Evolutionary conservation across 2,797 vertebrate species (phyloP), one percentile per base, ranked within the genome.

Genomic region (Enteromius paludinosus): DNA sequence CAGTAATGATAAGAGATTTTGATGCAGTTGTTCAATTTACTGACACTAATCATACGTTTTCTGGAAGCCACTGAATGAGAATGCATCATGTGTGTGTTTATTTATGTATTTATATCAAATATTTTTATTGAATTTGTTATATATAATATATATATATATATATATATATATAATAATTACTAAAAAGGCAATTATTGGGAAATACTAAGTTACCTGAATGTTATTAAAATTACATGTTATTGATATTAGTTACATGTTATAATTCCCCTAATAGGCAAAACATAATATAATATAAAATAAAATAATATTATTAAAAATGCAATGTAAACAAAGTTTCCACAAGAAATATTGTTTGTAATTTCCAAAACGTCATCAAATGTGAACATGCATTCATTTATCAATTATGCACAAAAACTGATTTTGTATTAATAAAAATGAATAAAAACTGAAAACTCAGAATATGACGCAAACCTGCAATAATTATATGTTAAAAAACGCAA

Each of bases 1-100:
- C 77, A 11, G 7, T 78, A 86, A 86, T 43, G 52, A 84, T 74
- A 76, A 73, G 56, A 81, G 72, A 74, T 49, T 54, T 54, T 62
- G 81, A 74, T 62, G 80, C 45, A 68, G 33, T 4, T 45, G 20
- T 76, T 68, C 1, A 30, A 9, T 52, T 79, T 43, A 17, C 35
- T 69, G n/a, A 69, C 23, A 33, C 52, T 56, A 59, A 47, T 76
- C 25, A 75, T 17, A 41, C 8, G 8, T 59, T 25, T 65, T 10
- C 43, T 81, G n/a, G 17, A 59, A 23, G 15, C 4, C 15, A 15
- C 20, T 18, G 23, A 43, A 20, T 54, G 1, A 25, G 47, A 5
- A 49, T 38, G 38, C 38, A 41, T 41, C 38, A 41, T 47, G 15
- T 54, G 18, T 52, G 18, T 20, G 17, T 49, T 49, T 49, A 18